Evolutionary conservation across 2,797 vertebrate species (phyloP).

Genomic region (Halcyon smyrnensis): DNA sequence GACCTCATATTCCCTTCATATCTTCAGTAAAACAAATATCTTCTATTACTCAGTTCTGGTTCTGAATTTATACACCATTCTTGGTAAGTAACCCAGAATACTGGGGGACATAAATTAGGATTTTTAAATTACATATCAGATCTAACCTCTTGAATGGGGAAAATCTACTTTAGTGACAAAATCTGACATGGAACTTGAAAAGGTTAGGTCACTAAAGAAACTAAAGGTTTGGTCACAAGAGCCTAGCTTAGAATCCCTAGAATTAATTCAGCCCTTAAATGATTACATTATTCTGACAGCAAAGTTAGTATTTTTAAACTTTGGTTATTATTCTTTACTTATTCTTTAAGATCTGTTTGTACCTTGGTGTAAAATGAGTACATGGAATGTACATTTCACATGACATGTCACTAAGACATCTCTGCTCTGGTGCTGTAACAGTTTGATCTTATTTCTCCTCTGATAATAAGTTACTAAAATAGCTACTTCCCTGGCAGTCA

Average conservation of each 20-base stretch:
- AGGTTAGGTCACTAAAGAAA: not conserved
- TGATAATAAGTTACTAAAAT: not conserved
- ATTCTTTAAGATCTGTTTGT: not conserved
- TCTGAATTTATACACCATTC: slow-evolving; percentile 90
- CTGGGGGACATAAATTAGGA: not conserved
- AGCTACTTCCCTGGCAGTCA: not conserved
- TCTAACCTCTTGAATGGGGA: not conserved
- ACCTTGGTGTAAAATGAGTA: not conserved
- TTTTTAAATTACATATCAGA: not conserved
- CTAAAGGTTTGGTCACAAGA: not conserved
- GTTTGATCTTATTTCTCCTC: not conserved
- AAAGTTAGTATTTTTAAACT: not conserved
- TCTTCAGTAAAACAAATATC: slow-evolving; percentile 88
- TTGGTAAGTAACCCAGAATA: slow-evolving; percentile 84
- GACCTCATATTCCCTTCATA: slow-evolving; percentile 84
- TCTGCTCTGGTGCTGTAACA: not conserved
- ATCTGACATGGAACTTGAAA: not conserved
- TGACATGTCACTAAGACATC: not conserved
- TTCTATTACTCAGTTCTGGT: slow-evolving; percentile 90
- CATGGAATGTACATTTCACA: not conserved
- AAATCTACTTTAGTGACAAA: not conserved
- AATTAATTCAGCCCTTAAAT: not conserved
- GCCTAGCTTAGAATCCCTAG: not conserved
- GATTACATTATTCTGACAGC: not conserved
- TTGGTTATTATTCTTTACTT: not conserved